phyloP scores from a whole-genome alignment of 2,113 vertebrate genomes.

The Notothenia rossii region DNA sequence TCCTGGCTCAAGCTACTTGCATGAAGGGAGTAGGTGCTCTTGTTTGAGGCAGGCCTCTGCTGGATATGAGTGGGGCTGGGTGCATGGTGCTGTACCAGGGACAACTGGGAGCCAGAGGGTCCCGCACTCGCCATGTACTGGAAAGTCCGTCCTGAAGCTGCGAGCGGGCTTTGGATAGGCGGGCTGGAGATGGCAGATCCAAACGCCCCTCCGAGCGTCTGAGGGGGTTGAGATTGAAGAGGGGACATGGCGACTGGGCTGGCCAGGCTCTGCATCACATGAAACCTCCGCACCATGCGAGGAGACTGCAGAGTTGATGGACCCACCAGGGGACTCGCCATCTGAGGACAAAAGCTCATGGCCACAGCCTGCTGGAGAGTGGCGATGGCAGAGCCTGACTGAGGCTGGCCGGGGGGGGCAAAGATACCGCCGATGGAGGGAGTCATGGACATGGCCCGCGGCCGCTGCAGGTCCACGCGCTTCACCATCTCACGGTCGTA shows the following conservation, averaged over 20 bases:
- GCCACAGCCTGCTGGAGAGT: constrained; percentile 96
- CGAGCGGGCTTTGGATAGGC: constrained; percentile 88
- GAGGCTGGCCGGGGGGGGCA: constrained; percentile 85
- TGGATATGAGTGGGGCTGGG: constrained; percentile 85
- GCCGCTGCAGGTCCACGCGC: constrained; percentile 91
- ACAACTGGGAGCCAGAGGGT: constrained; percentile 90
- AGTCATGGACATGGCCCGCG: constrained; percentile 88
- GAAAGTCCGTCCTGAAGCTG: constrained; percentile 89
- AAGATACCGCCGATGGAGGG: constrained; percentile 84
- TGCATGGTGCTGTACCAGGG: constrained; percentile 88
- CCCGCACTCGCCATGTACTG: constrained; percentile 84
- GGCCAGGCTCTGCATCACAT: constrained; percentile 88
- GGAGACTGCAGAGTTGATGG: constrained; percentile 90
- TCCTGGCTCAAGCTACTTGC: constrained; percentile 90
- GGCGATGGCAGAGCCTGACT: constrained; percentile 92
- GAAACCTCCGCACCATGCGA: constrained; percentile 90
- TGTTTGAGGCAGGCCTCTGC: constrained; percentile 88
- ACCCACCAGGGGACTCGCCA: constrained; percentile 91
- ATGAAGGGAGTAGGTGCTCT: constrained; percentile 89
- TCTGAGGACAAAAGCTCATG: constrained; percentile 98
- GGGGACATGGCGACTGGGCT: constrained; percentile 89
- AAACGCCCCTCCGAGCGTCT: constrained; percentile 80
- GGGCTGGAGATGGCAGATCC: constrained; percentile 86
- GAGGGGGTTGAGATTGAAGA: constrained; percentile 84
- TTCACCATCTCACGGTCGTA: constrained; percentile 99